Conservation (phyloP, 2,797 vertebrate species). For the Sebastes vulpes region DNA sequence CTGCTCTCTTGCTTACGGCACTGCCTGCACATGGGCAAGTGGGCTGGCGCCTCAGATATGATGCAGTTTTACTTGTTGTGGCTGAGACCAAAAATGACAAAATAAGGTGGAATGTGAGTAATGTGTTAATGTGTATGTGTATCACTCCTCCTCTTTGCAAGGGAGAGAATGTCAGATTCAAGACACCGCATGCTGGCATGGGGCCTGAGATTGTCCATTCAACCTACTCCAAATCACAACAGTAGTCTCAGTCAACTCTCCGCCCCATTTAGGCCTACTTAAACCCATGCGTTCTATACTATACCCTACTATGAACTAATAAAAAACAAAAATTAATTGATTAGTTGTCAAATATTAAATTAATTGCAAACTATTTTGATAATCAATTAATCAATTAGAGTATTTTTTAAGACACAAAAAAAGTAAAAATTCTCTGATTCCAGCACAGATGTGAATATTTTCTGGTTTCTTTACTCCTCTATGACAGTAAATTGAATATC, state of each 20-base stretch:
- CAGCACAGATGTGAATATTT: not conserved
- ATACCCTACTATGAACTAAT: not conserved
- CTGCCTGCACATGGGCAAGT: slow-evolving; percentile 9
- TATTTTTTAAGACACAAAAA: too few species aligned
- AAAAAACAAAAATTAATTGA: too few species aligned
- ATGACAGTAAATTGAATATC: too few species aligned
- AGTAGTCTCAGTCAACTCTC: slow-evolving; percentile 42
- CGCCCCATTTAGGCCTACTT: not conserved
- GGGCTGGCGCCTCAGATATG: slow-evolving; percentile 13
- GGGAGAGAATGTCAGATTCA: slow-evolving; percentile 48
- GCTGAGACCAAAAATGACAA: not conserved
- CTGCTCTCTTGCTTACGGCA: not conserved
- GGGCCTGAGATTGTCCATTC: slow-evolving; percentile 60
- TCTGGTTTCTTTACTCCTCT: too few species aligned
- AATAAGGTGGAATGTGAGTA: slow-evolving; percentile 6
- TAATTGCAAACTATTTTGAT: too few species aligned
- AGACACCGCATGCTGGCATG: slow-evolving; percentile 59
- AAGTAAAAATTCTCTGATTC: too few species aligned
- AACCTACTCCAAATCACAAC: slow-evolving; percentile 51
- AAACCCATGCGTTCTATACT: not conserved
- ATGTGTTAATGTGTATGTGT: not conserved
- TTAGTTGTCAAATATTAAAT: too few species aligned
- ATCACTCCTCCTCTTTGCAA: slow-evolving; percentile 19
- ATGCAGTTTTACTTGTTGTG: slow-evolving; percentile 11
- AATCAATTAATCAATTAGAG: too few species aligned